Percentiles rank a stretch among this genome's conserved stretches.
Conservation (phyloP, 2,797 vertebrate species). For the Pelodytes ibericus region DNA sequence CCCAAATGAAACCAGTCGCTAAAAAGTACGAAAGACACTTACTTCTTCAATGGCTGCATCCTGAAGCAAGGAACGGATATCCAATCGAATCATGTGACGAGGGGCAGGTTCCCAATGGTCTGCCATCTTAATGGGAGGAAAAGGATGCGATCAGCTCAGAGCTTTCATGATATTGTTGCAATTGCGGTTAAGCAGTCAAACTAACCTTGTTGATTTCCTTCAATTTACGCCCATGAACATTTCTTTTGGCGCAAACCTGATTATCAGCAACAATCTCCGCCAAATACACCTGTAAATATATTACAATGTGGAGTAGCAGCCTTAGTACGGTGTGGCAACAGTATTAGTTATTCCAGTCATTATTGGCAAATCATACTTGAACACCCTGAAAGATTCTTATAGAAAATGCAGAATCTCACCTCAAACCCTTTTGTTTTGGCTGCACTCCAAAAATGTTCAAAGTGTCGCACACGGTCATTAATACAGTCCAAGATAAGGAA, state of each 20-base stretch:
- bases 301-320: not conserved
- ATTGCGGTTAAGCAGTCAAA: not conserved
- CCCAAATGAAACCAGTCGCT: no score
- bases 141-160: not conserved
- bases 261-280: slow-evolving; percentile 95
- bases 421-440: slow-evolving; percentile 99
- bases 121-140: slow-evolving; percentile 80
- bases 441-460: slow-evolving; percentile 98
- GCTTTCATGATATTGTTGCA: not conserved
- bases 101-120: slow-evolving; percentile 93
- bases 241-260: slow-evolving; percentile 94
- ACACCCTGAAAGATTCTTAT: no score
- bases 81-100: slow-evolving; percentile 95
- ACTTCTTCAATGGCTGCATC: slow-evolving; percentile 98
- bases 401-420: slow-evolving; percentile 70
- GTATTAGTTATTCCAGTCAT: no score
- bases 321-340: no score
- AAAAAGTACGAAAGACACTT: slow-evolving; percentile 47
- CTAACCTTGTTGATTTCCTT: slow-evolving; percentile 94
- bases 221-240: slow-evolving; percentile 88
- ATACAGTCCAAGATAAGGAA: slow-evolving; percentile 98
- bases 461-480: slow-evolving; percentile 93
- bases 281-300: slow-evolving; percentile 84
- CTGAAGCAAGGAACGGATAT: slow-evolving; percentile 93
- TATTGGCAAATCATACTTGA: no score